These are phyloP conservation scores for Crotalus helleri DNA, from an alignment of 2,113 vertebrate genomes.

Conservation along the genomic window DNA sequence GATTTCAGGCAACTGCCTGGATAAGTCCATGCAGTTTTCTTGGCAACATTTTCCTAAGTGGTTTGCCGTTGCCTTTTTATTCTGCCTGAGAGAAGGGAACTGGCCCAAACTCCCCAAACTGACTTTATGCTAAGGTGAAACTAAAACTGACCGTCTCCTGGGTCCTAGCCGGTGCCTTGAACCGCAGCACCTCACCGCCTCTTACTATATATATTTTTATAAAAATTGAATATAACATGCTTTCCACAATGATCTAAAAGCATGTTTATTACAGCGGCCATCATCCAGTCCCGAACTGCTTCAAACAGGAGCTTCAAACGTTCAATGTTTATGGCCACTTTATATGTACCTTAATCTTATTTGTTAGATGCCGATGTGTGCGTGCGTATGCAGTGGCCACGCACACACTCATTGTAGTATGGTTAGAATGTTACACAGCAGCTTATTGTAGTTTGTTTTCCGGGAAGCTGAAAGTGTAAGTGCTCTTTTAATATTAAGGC, in stretches of 20 bases:
- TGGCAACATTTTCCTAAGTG: background rate
- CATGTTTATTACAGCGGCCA: background rate
- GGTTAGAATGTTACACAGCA: background rate
- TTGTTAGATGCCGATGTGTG: background rate
- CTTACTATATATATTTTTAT: background rate
- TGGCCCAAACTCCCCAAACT: background rate
- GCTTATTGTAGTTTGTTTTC: background rate
- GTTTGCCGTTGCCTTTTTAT: background rate
- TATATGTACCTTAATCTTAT: background rate
- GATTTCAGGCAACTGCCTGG: background rate
- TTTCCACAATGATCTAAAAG: background rate
- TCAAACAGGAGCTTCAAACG: background rate
- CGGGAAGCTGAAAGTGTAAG: background rate
- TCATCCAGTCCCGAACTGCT: background rate
- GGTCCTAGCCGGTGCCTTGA: background rate
- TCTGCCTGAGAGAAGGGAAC: background rate
- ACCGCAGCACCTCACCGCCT: background rate
- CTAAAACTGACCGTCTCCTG: background rate
- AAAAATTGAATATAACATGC: background rate
- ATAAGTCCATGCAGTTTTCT: background rate
- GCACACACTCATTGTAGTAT: background rate
- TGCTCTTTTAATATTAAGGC: background rate
- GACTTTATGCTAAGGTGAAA: background rate
- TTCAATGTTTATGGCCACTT: background rate
- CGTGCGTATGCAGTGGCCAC: background rate